phyloP scores from a whole-genome alignment of 2,888 invertebrate species.

The Strigamia transsilvanica region DNA sequence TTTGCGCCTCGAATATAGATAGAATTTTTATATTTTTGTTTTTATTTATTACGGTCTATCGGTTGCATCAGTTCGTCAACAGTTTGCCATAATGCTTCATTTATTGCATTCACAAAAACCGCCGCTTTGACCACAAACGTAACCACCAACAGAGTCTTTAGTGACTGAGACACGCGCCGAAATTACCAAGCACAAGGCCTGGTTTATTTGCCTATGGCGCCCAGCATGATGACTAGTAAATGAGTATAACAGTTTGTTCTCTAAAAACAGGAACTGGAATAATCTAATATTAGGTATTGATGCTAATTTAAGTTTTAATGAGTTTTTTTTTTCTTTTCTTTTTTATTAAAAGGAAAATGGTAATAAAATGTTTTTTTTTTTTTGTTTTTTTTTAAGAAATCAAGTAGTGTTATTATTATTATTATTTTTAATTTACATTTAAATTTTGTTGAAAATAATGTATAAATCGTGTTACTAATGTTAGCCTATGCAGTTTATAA shows the following conservation, averaged over 20 bases:
- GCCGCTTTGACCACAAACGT: constrained; percentile 4
- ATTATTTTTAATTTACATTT: background rate
- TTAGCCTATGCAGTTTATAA: background rate
- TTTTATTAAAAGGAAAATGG: background rate
- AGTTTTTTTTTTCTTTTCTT: background rate
- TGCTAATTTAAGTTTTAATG: background rate
- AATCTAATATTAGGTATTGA: background rate
- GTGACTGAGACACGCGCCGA: background rate
- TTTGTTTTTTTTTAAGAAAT: background rate
- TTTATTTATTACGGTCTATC: background rate
- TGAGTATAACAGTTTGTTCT: background rate
- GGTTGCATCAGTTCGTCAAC: constrained; percentile 3
- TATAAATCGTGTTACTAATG: background rate
- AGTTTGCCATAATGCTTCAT: constrained; percentile 6
- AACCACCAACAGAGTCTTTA: background rate
- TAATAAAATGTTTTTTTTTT: background rate
- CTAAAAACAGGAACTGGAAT: background rate
- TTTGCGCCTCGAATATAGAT: background rate
- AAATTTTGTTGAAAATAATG: background rate
- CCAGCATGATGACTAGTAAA: constrained; percentile 9
- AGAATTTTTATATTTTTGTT: background rate
- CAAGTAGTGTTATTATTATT: too few species aligned
- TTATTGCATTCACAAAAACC: constrained; percentile 10
- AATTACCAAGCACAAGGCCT: background rate
- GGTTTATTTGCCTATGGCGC: constrained; percentile 3